Evolutionary conservation across 2,113 vertebrate species (phyloP).

Genomic region (Hipposideros armiger): DNA sequence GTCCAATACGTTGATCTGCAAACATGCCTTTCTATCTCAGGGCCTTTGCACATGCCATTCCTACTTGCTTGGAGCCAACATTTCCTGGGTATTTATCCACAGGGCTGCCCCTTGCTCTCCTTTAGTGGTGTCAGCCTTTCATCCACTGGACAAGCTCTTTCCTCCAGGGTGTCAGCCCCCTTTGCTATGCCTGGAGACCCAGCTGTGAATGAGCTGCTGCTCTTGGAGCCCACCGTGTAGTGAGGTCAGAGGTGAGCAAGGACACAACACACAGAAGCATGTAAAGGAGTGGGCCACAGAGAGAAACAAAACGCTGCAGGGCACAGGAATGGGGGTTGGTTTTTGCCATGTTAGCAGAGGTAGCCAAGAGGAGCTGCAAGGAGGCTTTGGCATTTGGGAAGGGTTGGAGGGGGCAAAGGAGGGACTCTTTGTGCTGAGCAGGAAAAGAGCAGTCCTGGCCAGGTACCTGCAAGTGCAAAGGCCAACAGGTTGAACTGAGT

Average conservation of each 20-base stretch:
- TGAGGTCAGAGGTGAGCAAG: not conserved
- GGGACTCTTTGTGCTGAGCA: too few relatives aligned
- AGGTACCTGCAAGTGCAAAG: not conserved
- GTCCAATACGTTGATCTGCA: not conserved
- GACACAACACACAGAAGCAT: not conserved
- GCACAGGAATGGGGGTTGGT: not conserved
- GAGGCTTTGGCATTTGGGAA: not conserved
- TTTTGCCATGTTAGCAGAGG: not conserved
- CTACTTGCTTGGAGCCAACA: too few relatives aligned
- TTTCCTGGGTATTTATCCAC: not conserved
- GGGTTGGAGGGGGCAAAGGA: not conserved
- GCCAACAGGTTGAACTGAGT: not conserved
- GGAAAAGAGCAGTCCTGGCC: not conserved
- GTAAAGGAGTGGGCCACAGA: not conserved
- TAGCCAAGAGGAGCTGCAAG: not conserved
- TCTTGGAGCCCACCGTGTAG: not conserved
- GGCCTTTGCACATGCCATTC: not conserved
- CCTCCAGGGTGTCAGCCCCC: not conserved
- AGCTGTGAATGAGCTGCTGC: conserved; percentile 20
- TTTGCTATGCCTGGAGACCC: not conserved
- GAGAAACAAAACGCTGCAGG: not conserved
- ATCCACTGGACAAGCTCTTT: not conserved
- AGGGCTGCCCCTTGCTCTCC: not conserved
- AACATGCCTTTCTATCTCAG: not conserved
- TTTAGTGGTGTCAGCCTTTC: not conserved